These are phyloP conservation scores for Aphidius gifuensis DNA, from an alignment of 1,140 invertebrate genomes.

Conservation along the genomic window DNA sequence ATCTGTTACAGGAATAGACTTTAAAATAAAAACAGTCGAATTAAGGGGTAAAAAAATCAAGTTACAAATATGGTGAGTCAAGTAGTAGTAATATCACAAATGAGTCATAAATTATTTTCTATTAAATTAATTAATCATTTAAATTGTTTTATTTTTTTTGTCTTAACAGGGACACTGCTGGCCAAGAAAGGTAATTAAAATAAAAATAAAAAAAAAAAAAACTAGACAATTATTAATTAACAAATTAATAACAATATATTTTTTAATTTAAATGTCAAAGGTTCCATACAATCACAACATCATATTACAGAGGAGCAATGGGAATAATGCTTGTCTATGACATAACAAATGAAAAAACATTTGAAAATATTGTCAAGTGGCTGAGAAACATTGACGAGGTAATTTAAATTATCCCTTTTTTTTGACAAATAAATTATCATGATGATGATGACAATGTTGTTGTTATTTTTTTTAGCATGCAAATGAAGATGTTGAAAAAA, in stretches of 20 bases:
- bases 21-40: slow-evolving; percentile 98
- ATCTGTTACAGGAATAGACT: slow-evolving; percentile 87
- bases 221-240: no score
- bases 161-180: slow-evolving; percentile 79
- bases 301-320: slow-evolving; percentile 97
- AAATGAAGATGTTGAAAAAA: slow-evolving; percentile 99
- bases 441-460: background rate
- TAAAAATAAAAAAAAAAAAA: no score
- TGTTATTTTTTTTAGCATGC: slow-evolving; percentile 72
- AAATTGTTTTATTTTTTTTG: slow-evolving; percentile 1
- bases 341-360: slow-evolving; percentile 96
- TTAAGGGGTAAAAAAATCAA: slow-evolving; percentile 97
- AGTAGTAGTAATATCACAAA: background rate
- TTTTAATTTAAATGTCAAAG: slow-evolving; percentile 38
- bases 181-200: slow-evolving; percentile 66
- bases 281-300: slow-evolving; percentile 96
- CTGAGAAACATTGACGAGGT: slow-evolving; percentile 95
- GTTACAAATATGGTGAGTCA: slow-evolving; percentile 91
- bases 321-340: slow-evolving; percentile 99
- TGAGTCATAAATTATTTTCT: slow-evolving; percentile 11
- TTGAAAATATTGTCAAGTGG: slow-evolving; percentile 99
- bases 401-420: slow-evolving; percentile 29
- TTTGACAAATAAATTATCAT: background rate
- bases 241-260: no score
- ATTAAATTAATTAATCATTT: slow-evolving; percentile 11